Evolutionary conservation across 2,797 vertebrate genomes (phyloP).

Genomic region (Lacerta bilineata): DNA sequence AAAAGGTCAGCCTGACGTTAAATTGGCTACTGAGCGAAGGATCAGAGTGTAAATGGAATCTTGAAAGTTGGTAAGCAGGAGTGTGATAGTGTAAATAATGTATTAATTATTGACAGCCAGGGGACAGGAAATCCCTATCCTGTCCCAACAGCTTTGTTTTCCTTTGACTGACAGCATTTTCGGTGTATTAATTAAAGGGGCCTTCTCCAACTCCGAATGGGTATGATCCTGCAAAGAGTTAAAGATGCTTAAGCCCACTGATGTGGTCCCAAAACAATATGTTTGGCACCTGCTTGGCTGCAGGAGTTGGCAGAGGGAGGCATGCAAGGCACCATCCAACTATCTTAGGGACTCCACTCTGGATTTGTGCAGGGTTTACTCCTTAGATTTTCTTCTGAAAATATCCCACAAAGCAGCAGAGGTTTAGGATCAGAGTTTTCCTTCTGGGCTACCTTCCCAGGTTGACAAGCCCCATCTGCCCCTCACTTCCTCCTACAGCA

Average conservation of each 20-base stretch:
- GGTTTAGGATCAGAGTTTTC: too few species aligned
- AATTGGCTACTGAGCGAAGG: constrained; percentile 84
- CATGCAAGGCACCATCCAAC: too few species aligned
- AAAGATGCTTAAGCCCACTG: not conserved
- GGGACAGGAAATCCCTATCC: constrained; percentile 81
- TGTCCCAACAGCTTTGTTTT: constrained; percentile 83
- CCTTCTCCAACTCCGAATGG: constrained; percentile 47
- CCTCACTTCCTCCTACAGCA: too few species aligned
- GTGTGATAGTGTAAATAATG: constrained; percentile 95
- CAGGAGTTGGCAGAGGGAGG: too few species aligned
- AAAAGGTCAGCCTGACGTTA: constrained; percentile 82
- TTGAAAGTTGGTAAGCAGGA: constrained; percentile 87
- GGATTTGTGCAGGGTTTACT: too few species aligned
- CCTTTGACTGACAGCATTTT: constrained; percentile 61
- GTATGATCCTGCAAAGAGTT: constrained; percentile 25
- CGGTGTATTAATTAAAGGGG: constrained; percentile 68
- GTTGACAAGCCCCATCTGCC: too few species aligned
- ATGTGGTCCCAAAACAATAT: too few species aligned
- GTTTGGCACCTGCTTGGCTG: too few species aligned
- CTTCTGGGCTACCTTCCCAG: too few species aligned
- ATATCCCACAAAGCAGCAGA: too few species aligned
- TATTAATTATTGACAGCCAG: constrained; percentile 92
- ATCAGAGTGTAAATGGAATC: constrained; percentile 90
- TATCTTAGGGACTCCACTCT: too few species aligned
- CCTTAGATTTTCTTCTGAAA: too few species aligned